Percentiles rank a stretch among this genome's conserved stretches.
Evolutionary conservation across 2,797 vertebrate species (phyloP).

Genomic region (Pipistrellus kuhlii): DNA sequence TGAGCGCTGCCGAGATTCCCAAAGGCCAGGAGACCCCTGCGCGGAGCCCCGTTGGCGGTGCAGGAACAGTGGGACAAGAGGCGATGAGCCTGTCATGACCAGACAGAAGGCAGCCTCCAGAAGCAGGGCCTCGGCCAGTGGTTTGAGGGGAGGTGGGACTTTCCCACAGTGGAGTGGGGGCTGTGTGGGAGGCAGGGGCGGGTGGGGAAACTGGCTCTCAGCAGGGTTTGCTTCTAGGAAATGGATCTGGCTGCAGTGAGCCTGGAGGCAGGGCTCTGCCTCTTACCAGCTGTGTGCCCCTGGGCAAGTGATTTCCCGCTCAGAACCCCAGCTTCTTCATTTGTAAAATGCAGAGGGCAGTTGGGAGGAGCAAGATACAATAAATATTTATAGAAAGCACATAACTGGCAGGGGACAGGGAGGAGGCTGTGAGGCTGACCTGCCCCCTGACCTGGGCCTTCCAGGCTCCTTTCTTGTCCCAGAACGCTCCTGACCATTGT

Average conservation of each 20-base stretch:
- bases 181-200: neutral
- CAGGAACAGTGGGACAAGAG: neutral
- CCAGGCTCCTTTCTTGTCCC: neutral
- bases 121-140: slow-evolving; percentile 19
- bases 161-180: neutral
- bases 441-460: neutral
- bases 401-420: neutral
- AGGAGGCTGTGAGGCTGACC: neutral
- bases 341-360: slow-evolving; percentile 20
- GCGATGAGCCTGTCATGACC: neutral
- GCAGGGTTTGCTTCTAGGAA: slow-evolving; percentile 66
- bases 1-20: neutral
- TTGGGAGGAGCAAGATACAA: neutral
- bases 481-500: slow-evolving; percentile 40
- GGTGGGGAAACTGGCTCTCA: neutral
- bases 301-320: neutral
- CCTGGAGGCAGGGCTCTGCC: slow-evolving; percentile 48
- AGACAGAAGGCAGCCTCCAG: slow-evolving; percentile 9
- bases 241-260: slow-evolving; percentile 59
- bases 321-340: neutral
- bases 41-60: neutral
- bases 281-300: slow-evolving; percentile 22
- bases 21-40: neutral
- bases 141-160: neutral
- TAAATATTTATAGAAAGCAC: neutral